Percentiles rank a stretch among this genome's conserved stretches.
Conservation (phyloP, 2,113 vertebrate species). For the Microcebus jonahi region DNA sequence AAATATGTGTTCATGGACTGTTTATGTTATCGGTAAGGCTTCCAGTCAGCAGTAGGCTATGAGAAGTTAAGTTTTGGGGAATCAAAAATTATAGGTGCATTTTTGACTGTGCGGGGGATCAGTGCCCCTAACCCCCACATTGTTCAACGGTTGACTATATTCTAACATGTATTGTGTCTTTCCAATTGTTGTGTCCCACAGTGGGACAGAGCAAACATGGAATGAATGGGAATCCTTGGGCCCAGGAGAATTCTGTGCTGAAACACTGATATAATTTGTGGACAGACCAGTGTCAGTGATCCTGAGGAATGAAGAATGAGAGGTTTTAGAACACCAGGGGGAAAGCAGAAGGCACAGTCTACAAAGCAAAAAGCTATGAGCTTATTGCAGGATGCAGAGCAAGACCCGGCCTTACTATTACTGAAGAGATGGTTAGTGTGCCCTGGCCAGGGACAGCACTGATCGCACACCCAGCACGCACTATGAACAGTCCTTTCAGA, state of each 20-base stretch:
- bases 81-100: neutral
- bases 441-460: neutral
- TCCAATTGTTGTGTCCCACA: neutral
- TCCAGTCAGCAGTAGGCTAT: neutral
- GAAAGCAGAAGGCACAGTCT: neutral
- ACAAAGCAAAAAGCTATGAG: neutral
- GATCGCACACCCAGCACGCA: neutral
- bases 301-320: neutral
- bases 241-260: neutral
- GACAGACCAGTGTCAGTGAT: neutral
- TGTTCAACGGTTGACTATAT: neutral
- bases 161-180: neutral
- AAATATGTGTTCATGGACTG: neutral
- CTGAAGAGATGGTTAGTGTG: neutral
- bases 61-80: neutral
- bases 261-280: neutral
- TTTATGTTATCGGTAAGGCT: neutral
- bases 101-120: neutral
- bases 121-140: neutral
- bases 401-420: neutral
- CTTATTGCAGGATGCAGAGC: neutral
- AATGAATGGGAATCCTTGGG: neutral
- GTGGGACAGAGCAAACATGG: neutral
- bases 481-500: neutral
- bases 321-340: neutral